These are phyloP conservation scores for Dreissena polymorpha DNA, from an alignment of 1,140 invertebrate genomes.

Conservation along the genomic window DNA sequence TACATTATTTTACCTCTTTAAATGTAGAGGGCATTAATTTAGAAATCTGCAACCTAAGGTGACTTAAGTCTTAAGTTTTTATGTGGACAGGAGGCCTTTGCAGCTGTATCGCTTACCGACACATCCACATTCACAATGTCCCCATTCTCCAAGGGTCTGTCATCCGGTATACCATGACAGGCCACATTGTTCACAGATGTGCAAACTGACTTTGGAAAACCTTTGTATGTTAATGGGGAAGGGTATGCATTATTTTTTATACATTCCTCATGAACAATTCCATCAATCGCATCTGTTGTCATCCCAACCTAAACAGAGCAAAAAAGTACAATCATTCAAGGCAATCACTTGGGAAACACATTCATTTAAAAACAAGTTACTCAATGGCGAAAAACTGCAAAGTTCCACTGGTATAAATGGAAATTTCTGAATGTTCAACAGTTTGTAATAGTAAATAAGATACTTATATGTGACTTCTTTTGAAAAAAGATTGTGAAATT, in stretches of 20 bases:
- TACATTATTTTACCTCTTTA: no score
- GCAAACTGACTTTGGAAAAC: conserved; percentile 96
- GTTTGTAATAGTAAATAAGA: no score
- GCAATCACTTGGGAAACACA: background rate
- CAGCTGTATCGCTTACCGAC: conserved; percentile 84
- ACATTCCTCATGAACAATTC: conserved; percentile 85
- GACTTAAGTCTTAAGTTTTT: no score
- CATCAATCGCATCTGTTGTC: conserved; percentile 94
- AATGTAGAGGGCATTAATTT: no score
- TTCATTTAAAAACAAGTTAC: background rate
- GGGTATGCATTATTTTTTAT: conserved; percentile 91
- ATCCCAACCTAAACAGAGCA: conserved; percentile 85
- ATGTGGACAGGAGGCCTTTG: no score
- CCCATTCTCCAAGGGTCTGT: conserved; percentile 88
- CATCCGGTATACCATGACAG: conserved; percentile 97
- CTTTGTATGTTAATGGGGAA: conserved; percentile 91
- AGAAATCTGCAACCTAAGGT: no score
- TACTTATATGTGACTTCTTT: no score
- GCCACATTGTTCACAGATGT: conserved; percentile 97
- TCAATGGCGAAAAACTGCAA: background rate
- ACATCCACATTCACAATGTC: conserved; percentile 96
- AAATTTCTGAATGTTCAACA: background rate
- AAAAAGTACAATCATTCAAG: background rate
- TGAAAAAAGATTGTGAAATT: no score
- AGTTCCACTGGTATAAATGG: background rate